These are phyloP conservation scores for Acomys russatus DNA, from an alignment of 2,797 vertebrate species.

Conservation along the genomic window DNA sequence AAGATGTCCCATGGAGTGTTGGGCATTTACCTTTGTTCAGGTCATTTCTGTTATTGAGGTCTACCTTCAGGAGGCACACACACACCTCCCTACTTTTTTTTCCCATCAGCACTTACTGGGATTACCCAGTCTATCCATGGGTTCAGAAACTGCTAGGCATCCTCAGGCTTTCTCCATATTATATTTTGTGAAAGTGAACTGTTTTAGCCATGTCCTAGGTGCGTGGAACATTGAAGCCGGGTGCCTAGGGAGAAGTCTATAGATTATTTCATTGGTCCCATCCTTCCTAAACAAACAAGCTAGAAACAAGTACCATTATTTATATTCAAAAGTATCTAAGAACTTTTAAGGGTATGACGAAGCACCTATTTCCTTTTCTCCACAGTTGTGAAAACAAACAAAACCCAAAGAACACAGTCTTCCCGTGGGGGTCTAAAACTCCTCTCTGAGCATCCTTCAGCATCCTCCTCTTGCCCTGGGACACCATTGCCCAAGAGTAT, in stretches of 20 bases:
- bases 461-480: not conserved
- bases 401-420: not conserved
- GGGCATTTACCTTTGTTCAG: not conserved
- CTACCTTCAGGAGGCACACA: not conserved
- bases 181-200: not conserved
- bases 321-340: not conserved
- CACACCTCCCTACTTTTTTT: not conserved
- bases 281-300: not conserved
- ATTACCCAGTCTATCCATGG: not conserved
- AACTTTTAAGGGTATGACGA: conserved; percentile 5
- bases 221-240: not conserved
- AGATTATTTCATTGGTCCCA: not conserved
- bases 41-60: not conserved
- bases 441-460: not conserved
- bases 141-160: not conserved
- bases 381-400: not conserved
- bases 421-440: not conserved
- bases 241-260: not conserved
- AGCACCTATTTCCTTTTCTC: not conserved
- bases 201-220: not conserved
- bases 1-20: not conserved
- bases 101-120: not conserved
- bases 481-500: not conserved
- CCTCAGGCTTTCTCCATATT: not conserved
- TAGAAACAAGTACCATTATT: not conserved